Percentiles rank a stretch among this genome's conserved stretches.
Conservation (phyloP, 2,113 vertebrate genomes). For the Mus pahari region DNA sequence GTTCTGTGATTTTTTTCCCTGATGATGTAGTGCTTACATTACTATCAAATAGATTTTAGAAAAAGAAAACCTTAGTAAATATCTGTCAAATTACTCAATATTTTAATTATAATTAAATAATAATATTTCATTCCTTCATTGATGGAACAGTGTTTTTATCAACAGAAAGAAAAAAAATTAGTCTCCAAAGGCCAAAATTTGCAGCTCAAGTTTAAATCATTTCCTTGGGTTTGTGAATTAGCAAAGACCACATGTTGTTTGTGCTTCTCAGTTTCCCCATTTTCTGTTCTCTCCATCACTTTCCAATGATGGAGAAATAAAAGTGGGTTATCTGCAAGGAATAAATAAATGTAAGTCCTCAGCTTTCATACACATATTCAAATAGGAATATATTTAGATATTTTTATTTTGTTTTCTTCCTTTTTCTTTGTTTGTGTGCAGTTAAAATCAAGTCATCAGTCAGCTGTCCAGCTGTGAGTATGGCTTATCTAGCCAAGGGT, state of each 20-base stretch:
- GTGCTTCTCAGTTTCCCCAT: not conserved
- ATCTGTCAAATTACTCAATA: not conserved
- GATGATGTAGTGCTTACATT: not conserved
- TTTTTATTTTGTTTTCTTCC: not conserved
- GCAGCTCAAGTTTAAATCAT: fast-evolving
- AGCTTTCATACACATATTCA: not conserved
- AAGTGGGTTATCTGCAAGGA: not conserved
- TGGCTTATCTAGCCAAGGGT: not conserved
- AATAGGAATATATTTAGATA: not conserved
- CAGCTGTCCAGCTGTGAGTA: fast-evolving
- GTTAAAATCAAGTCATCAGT: not conserved
- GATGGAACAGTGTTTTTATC: not conserved
- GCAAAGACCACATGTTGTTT: not conserved
- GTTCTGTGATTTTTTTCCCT: not conserved
- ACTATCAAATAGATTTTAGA: not conserved
- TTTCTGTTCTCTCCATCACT: not conserved
- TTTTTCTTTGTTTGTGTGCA: not conserved
- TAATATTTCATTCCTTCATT: not conserved
- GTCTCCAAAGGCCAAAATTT: not conserved
- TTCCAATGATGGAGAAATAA: not conserved
- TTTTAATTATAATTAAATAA: not conserved
- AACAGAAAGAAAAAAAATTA: not conserved
- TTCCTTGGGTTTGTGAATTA: not conserved
- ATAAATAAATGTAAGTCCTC: not conserved
- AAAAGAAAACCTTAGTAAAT: not conserved